Percentiles rank a stretch among this genome's conserved stretches.
Conservation (phyloP, 2,113 vertebrate species). For the Phaetusa simplex region DNA sequence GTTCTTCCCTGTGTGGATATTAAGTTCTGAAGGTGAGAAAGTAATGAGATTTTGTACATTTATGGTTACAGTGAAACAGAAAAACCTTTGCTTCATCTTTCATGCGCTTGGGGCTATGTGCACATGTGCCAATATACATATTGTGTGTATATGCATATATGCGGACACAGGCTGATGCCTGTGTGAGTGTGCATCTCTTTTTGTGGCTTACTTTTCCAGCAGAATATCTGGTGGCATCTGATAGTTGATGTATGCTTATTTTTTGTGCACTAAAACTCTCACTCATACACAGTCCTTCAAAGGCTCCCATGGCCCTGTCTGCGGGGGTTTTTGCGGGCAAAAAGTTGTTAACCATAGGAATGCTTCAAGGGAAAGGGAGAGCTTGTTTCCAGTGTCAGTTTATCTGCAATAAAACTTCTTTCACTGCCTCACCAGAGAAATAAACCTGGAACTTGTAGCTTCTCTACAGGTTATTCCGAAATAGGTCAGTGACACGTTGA, state of each 20-base stretch:
- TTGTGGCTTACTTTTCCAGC: neutral
- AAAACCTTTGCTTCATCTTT: neutral
- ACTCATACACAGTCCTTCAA: neutral
- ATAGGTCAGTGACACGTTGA: neutral
- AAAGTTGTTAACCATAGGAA: neutral
- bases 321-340: neutral
- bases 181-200: neutral
- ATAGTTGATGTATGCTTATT: neutral
- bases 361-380: neutral
- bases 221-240: neutral
- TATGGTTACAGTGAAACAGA: neutral
- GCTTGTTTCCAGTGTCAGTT: neutral
- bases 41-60: neutral
- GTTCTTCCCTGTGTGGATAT: neutral
- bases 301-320: neutral
- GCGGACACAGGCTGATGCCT: neutral
- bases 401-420: neutral
- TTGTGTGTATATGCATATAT: neutral
- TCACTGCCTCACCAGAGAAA: neutral
- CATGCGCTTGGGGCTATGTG: fast-evolving
- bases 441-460: neutral
- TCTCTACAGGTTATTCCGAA: neutral
- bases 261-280: neutral
- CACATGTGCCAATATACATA: neutral
- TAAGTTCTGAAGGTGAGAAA: neutral